Base-by-base conservation (phyloP, 2,113 vertebrate genomes). In the Ariopsis seemanni region DNA sequence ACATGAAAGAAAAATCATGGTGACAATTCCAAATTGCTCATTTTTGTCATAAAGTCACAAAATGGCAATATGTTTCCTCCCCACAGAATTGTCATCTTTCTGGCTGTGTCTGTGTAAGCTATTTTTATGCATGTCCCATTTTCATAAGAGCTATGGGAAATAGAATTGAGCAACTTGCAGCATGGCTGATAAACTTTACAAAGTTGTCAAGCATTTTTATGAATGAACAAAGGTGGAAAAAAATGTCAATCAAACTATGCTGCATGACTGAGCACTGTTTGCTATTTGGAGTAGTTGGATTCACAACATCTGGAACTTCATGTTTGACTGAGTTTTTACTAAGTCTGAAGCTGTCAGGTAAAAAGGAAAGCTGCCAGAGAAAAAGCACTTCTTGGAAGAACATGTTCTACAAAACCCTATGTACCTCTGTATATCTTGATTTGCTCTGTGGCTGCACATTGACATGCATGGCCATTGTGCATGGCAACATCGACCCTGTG, bases 141-240 rank as follows among this genome's bases (percentile, higher is more conserved):
- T 92, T 95, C 80, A 94, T 95, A 86, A 91, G 93, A 91, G 94
- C 91, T 1, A 89, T 94, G 57, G 91, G 94, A 74, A 94, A 91
- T 88, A 92, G 95, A 83, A 77, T 63, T 25, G 92, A 92, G 60
- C 93, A 94, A 69, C 81, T 91, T 57, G 48, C 84, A 11, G 25
- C 34, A 86, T 25, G 94, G 42, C 87, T 93, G 18, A 87, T 53
- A 30, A 62, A 50, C 30, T 57, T 34, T 63, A 86, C 91, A 91
- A 82, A 89, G 5, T 77, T 89, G 9, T 87, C 42, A 10, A 83
- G 65, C 1, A 86, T 50, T 0, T 90, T 94, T 30, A 14, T 93
- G 14, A 79, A 82, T 27, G 7, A 58, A 63, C 86, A 92, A 10
- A 88, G 88, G 20, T 3, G 2, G 9, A 89, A 85, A 63, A 92